These are phyloP conservation scores for Acropternis orthonyx DNA, from an alignment of 2,797 vertebrate species.

Conservation along the genomic window DNA sequence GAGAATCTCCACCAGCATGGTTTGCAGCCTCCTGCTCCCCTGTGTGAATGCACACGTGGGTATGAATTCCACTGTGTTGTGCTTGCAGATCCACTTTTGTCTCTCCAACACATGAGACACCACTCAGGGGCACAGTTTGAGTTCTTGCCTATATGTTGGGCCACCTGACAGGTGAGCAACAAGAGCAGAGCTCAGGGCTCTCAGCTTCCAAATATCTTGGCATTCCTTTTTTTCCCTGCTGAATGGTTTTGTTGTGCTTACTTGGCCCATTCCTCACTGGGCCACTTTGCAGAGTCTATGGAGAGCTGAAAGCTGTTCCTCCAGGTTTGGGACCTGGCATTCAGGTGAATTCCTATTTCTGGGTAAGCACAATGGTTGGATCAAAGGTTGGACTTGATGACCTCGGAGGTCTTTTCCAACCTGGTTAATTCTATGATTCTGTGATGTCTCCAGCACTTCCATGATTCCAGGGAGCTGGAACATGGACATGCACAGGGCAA, in stretches of 20 bases:
- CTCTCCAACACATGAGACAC: background rate
- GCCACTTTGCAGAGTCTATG: rapidly evolving
- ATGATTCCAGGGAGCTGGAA: background rate
- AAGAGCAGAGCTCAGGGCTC: background rate
- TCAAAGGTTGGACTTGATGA: too few species aligned
- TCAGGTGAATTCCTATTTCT: background rate
- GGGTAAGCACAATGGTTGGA: too few species aligned
- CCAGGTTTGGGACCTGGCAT: background rate
- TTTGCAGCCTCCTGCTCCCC: background rate
- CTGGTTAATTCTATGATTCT: too few species aligned
- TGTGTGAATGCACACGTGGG: background rate
- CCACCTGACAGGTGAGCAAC: background rate
- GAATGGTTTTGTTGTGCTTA: background rate
- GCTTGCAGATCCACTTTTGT: background rate
- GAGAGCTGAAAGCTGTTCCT: background rate
- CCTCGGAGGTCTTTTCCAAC: too few species aligned
- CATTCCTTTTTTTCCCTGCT: background rate
- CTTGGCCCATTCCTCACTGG: rapidly evolving
- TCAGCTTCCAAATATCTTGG: background rate
- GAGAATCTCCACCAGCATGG: background rate
- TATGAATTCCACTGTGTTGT: background rate
- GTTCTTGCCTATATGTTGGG: background rate
- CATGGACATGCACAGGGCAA: background rate
- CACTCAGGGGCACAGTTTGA: background rate
- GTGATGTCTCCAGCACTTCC: background rate